Conservation (phyloP, 2,797 vertebrate genomes). For the Falco novaeseelandiae region DNA sequence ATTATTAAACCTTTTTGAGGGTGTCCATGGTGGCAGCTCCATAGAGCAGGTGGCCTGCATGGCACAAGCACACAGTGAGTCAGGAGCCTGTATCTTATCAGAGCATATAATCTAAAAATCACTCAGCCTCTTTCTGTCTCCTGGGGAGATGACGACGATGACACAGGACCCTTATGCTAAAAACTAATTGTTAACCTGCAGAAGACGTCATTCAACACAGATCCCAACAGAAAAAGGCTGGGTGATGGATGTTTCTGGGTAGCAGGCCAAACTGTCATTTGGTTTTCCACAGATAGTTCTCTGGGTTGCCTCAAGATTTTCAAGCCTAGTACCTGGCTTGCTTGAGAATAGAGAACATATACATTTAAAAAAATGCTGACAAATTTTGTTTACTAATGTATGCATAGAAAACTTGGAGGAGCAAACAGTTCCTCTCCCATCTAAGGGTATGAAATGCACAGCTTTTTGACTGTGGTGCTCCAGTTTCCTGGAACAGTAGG, state of each 20-base stretch:
- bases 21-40: slow-evolving; percentile 58
- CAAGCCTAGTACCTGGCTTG: neutral
- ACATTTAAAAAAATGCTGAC: neutral
- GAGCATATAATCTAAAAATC: slow-evolving; percentile 74
- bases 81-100: slow-evolving; percentile 68
- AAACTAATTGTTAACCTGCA: slow-evolving; percentile 77
- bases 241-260: slow-evolving; percentile 70
- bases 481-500: neutral
- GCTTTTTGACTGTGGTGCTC: neutral
- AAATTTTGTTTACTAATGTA: neutral
- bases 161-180: slow-evolving; percentile 66
- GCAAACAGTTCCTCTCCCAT: neutral
- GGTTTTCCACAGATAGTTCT: slow-evolving; percentile 61
- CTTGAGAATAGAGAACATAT: slow-evolving; percentile 38
- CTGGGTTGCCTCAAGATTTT: slow-evolving; percentile 35
- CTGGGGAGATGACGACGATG: slow-evolving; percentile 58
- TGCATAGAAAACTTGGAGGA: neutral
- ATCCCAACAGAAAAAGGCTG: slow-evolving; percentile 69
- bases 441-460: neutral
- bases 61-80: slow-evolving; percentile 52
- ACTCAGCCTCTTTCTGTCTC: slow-evolving; percentile 71
- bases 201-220: slow-evolving; percentile 72
- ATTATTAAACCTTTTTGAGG: slow-evolving; percentile 69
- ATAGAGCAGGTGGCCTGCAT: slow-evolving; percentile 75
- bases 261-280: slow-evolving; percentile 64